Evolutionary conservation across 2,113 vertebrate species (phyloP), one percentile per base, ranked within the genome.

Genomic region (Charadrius vociferus): DNA sequence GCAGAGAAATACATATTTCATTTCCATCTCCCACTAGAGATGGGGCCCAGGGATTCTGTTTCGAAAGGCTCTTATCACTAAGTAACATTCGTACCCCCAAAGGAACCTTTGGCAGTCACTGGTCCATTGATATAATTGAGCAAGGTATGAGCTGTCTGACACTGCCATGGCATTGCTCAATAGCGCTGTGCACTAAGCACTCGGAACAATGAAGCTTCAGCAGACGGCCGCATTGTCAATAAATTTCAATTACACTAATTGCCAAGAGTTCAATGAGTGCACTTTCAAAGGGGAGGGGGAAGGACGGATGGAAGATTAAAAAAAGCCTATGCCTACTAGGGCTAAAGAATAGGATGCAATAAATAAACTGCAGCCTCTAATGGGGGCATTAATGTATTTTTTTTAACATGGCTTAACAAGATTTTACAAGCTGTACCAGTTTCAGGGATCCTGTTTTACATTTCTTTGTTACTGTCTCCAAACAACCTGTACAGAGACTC

Each of bases 231-330:
- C 98, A 98, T 98, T 99, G 99, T 99, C 99, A 99, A 99, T 99
- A 99, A 98, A 99, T 99, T 99, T 99, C 99, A 99, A 99, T 99
- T 99, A 98, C 98, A 97, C 99, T 99, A 99, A 99, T 99, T 99
- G 99, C 99, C 97, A 98, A 96, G 99, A 99, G 99, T 99, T 99
- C 99, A 98, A 99, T 98, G 98, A 98, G 97, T 98, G 97, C 98
- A 98, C 97, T 98, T 98, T 97, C 97, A 98, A 98, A 98, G 93
- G 74, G 95, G 94, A 96, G 94, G 88, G 89, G 94, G 89, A 97
- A 95, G 97, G 95, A 95, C 81, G 97, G 96, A 96, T 97, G 88
- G 94, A 97, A 96, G 93, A 97, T 95, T 93, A 90, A 97, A 97
- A 97, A 96, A 88, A 97, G 80, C 88, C 93, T 86, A 78, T 94